These are phyloP conservation scores for Drosophila silvestris DNA, from an alignment of 2,888 invertebrate species.

Conservation along the genomic window DNA sequence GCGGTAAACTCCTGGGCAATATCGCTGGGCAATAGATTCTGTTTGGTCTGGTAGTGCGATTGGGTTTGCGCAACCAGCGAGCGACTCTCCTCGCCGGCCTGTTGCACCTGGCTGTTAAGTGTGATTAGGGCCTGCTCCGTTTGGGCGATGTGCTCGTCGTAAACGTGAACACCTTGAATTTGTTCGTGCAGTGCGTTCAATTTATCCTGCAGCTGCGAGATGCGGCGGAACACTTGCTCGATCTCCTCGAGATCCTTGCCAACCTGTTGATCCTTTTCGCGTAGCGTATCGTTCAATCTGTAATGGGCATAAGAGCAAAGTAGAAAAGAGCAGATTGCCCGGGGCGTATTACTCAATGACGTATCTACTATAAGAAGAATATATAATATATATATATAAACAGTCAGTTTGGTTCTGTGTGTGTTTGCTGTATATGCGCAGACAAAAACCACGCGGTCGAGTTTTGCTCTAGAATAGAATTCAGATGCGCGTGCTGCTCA, in stretches of 20 bases:
- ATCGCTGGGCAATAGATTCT: conserved; percentile 90
- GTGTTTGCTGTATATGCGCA: conserved; percentile 28
- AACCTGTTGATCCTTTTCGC: conserved; percentile 91
- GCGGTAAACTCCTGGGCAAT: conserved; percentile 92
- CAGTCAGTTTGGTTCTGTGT: conserved; percentile 26
- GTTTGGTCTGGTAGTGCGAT: conserved; percentile 88
- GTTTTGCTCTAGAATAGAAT: conserved; percentile 55
- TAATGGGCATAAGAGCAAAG: conserved; percentile 22
- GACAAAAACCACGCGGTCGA: conserved; percentile 66
- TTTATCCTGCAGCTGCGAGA: conserved; percentile 89
- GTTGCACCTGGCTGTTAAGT: conserved; percentile 87
- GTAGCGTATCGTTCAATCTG: conserved; percentile 93
- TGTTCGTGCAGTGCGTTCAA: conserved; percentile 89
- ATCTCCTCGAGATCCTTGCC: conserved; percentile 91
- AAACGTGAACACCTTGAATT: conserved; percentile 91
- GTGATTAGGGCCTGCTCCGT: conserved; percentile 88
- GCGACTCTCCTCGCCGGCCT: conserved; percentile 87
- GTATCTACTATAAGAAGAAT: conserved; percentile 34
- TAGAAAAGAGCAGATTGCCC: conserved; percentile 43
- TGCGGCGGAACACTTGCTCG: conserved; percentile 89
- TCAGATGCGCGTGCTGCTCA: conserved; percentile 58
- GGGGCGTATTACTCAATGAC: conserved; percentile 60
- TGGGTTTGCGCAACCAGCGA: conserved; percentile 87
- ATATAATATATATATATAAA: conserved; percentile 36
- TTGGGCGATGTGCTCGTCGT: conserved; percentile 89